Evolutionary conservation across 2,797 vertebrate species (phyloP), one percentile per base, ranked within the genome.

Genomic region (Chelmon rostratus): DNA sequence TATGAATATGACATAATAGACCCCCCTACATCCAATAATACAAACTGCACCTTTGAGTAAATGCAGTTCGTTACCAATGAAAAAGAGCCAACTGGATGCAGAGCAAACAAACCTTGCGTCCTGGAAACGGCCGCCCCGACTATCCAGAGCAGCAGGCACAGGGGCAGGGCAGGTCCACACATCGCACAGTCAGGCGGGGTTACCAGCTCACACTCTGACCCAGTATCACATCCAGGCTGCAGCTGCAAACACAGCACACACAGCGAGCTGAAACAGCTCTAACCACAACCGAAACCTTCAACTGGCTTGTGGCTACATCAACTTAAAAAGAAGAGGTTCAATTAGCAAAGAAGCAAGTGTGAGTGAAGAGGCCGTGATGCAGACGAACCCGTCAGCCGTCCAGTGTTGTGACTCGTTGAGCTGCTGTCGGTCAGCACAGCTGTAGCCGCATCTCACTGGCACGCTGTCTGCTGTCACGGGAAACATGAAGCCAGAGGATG

Each of bases 71-170:
- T 65, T 49, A n/a, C n/a, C 0, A 19, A 35, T 5, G 2, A 63
- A 53, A 42, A 52, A 50, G 5, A 18, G 6, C 1, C 2, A 3
- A 35, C 2, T 42, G 52, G 25, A 25, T 11, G 31, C 3, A 19
- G 12, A 38, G 10, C 42, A 40, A 42, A 13, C 8, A 42, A 3
- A 91, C 95, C 94, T 91, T 86, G 83, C 0, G 86, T 83, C 21
- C 18, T 69, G 75, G 80, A 76, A 16, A 92, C 68, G 58, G 83
- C 52, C 38, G 81, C 35, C 61, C 88, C 79, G 2, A 70, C 28
- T 0, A 83, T 57, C 86, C 91, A 95, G 25, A 95, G 87, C 69
- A 92, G 89, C 86, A 95, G 78, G 67, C 52, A 81, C 25, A 82
- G 68, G 11, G 40, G 70, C 79, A 81, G 54, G 18, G 65, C 56